These are phyloP conservation scores for Mesorhabditis belari DNA, from an alignment of 2,888 invertebrate species.

Conservation along the genomic window DNA sequence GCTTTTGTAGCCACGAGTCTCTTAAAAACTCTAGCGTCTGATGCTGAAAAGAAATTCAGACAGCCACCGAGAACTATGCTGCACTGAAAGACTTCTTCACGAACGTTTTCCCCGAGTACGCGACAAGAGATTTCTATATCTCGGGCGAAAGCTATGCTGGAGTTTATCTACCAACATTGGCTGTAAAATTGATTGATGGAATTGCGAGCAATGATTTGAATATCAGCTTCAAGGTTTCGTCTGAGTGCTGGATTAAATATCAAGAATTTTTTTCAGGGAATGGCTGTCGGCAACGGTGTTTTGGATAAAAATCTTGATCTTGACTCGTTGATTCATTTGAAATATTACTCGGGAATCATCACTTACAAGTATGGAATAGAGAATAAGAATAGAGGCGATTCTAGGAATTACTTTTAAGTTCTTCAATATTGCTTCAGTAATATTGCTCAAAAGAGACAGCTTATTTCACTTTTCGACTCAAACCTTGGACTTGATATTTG, in stretches of 20 bases:
- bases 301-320: constrained; percentile 23
- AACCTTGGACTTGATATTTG: too few species aligned
- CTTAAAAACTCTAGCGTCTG: too few species aligned
- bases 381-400: too few species aligned
- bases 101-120: constrained; percentile 55
- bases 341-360: constrained; percentile 25
- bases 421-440: neutral
- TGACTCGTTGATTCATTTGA: constrained; percentile 30
- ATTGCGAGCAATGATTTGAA: constrained; percentile 15
- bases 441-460: neutral
- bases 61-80: constrained; percentile 55
- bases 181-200: constrained; percentile 17
- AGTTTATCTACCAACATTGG: constrained; percentile 55
- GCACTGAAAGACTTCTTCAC: constrained; percentile 56
- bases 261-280: constrained; percentile 21
- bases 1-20: too few species aligned
- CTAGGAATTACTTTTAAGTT: constrained; percentile 20
- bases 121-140: constrained; percentile 54
- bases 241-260: neutral
- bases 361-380: neutral
- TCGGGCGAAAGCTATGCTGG: constrained; percentile 49
- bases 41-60: too few species aligned
- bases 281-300: constrained; percentile 37
- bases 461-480: neutral
- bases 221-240: constrained; percentile 19